Percentiles rank a stretch among this genome's conserved stretches.
Evolutionary conservation across 2,113 vertebrate species (phyloP).

Genomic region (Tachysurus fulvidraco): DNA sequence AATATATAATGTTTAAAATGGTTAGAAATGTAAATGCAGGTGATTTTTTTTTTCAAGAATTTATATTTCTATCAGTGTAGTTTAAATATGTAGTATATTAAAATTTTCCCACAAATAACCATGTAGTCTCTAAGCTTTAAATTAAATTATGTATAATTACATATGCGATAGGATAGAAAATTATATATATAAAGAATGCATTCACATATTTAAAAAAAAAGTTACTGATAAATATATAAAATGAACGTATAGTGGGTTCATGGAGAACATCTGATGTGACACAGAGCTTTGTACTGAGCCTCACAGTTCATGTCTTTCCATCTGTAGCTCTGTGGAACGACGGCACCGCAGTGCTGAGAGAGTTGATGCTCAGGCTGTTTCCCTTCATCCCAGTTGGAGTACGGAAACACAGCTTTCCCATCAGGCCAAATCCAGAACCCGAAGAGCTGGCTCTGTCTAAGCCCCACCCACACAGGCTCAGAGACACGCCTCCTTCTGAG

Average conservation of each 20-base stretch:
- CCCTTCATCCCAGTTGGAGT: conserved; percentile 51
- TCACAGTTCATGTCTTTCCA: conserved; percentile 59
- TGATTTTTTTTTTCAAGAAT: background rate
- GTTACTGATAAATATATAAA: no score
- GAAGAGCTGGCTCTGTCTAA: conserved; percentile 64
- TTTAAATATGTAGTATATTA: no score
- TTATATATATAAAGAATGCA: no score
- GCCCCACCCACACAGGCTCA: conserved; percentile 61
- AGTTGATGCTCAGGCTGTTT: conserved; percentile 8
- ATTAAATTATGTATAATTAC: background rate
- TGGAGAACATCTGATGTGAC: conserved; percentile 14
- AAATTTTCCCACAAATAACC: background rate
- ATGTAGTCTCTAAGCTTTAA: background rate
- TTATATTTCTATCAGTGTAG: background rate
- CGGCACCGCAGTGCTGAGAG: conserved; percentile 56
- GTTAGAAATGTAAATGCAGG: background rate
- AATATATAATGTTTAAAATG: no score
- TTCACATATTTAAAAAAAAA: no score
- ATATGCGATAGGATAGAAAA: no score
- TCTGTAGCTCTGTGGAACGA: background rate
- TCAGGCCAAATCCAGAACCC: conserved; percentile 68
- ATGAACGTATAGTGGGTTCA: background rate
- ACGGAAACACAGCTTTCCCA: conserved; percentile 16
- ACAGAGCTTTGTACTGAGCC: background rate
- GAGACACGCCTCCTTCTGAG: fast-evolving